Evolutionary conservation across 2,113 vertebrate genomes (phyloP).

Genomic region (Pelecanus crispus): DNA sequence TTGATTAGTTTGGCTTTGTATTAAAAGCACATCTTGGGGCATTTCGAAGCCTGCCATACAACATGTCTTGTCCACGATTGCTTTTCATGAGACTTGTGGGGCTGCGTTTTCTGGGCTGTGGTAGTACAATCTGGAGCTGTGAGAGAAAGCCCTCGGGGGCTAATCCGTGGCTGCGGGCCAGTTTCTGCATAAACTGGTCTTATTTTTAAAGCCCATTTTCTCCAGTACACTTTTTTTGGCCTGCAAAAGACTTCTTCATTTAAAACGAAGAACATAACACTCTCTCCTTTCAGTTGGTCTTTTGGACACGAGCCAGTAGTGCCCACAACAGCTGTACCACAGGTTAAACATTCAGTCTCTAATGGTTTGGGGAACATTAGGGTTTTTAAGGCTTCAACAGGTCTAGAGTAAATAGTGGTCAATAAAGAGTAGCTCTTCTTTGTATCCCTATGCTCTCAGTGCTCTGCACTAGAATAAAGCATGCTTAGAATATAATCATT

Average conservation of each 20-base stretch:
- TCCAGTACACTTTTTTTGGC: slow-evolving; percentile 55
- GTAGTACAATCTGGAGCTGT: slow-evolving; percentile 41
- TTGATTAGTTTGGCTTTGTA: neutral
- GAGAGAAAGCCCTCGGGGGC: slow-evolving; percentile 54
- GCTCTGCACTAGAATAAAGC: slow-evolving; percentile 10
- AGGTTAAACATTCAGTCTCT: slow-evolving; percentile 70
- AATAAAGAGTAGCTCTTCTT: slow-evolving; percentile 61
- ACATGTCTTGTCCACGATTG: neutral
- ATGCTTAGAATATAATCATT: slow-evolving; percentile 20
- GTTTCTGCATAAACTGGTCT: slow-evolving; percentile 60
- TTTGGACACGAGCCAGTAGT: slow-evolving; percentile 51
- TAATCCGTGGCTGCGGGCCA: slow-evolving; percentile 51
- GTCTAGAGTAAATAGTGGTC: slow-evolving; percentile 64
- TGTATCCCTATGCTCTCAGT: neutral
- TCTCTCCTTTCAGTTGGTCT: slow-evolving; percentile 64
- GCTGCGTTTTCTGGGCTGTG: neutral
- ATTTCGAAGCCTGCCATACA: neutral
- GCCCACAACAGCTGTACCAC: slow-evolving; percentile 67
- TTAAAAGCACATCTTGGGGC: neutral
- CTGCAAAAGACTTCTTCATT: slow-evolving; percentile 71
- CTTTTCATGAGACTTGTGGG: neutral
- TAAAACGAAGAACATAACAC: slow-evolving; percentile 62
- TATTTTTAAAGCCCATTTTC: slow-evolving; percentile 66
- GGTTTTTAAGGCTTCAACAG: slow-evolving; percentile 64
- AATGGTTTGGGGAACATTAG: slow-evolving; percentile 62